Conservation (phyloP, 2,113 vertebrate species). For the Rhea pennata region DNA sequence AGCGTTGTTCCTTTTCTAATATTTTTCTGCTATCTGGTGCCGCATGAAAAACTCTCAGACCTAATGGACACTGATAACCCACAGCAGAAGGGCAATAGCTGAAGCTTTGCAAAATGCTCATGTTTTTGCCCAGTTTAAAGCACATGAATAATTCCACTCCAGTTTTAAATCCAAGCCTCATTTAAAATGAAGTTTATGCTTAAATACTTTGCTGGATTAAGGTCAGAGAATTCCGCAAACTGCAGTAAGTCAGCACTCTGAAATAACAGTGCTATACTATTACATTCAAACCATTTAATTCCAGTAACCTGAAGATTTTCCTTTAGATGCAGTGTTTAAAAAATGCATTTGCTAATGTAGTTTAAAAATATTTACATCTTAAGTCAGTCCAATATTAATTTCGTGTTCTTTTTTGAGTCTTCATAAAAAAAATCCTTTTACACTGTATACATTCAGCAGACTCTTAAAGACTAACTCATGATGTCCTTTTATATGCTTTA, state of each 20-base stretch:
- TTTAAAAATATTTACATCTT: neutral
- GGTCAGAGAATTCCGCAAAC: neutral
- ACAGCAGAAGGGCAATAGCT: neutral
- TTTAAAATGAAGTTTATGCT: neutral
- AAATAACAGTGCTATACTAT: neutral
- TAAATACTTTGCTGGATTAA: neutral
- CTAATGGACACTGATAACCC: neutral
- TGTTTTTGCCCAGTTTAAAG: neutral
- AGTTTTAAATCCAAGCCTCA: neutral
- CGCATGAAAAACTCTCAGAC: neutral
- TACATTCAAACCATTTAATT: conserved; percentile 1
- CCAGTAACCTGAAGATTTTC: neutral
- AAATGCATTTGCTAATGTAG: neutral
- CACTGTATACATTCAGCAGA: neutral
- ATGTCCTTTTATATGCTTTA: neutral
- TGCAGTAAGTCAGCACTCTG: neutral
- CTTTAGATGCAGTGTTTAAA: neutral
- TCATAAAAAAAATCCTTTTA: neutral
- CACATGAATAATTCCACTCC: conserved; percentile 23
- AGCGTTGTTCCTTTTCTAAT: neutral
- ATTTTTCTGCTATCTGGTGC: neutral
- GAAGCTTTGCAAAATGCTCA: neutral
- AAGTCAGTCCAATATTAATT: neutral
- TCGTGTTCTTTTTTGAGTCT: neutral
- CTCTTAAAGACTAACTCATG: neutral